Evolutionary conservation across 2,797 vertebrate species (phyloP), one percentile per base, ranked within the genome.

Genomic region (Chaetophractus vellerosus): DNA sequence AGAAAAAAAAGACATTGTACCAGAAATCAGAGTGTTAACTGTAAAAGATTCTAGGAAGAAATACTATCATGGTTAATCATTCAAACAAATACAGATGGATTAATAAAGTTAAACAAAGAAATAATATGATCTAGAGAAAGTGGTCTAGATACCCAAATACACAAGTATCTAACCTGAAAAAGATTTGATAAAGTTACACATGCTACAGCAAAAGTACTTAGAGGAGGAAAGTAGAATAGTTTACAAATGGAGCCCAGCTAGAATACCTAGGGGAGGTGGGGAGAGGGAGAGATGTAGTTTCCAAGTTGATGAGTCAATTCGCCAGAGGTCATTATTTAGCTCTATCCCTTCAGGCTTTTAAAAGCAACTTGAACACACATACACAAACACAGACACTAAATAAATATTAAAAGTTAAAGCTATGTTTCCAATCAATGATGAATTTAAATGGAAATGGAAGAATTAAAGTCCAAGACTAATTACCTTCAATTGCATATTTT

Each of bases 401-500:
- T 52, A 87, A 68, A 80, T 11, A 48, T 68, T 82, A 80, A 94
- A 89, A 90, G 63, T 66, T 80, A 88, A 86, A 94, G 68, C 33
- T 64, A 55, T 61, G 28, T 74, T 87, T 16, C 61, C 6, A 80
- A 61, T 31, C 55, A 79, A 9, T 63, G 61, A 52, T 61, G 7
- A 74, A 91, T 71, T 84, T 90, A 94, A 96, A 41, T 79, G 31
- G 15, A 69, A 55, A 93, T 52, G 38, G 18, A 85, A 92, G 26
- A 82, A 85, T 76, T 84, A 87, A 91, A 71, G 24, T 52, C 90
- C 1, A 79, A 78, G 45, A 63, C 16, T 52, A 89, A 85, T 31
- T 85, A 9, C n/a, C 36, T 76, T 66, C 28, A 94, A 78, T 80
- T 80, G 93, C 95, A 85, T 93, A 84, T 48, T 72, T 76, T 48